These are phyloP conservation scores for Pyrocephalus nanus DNA, from an alignment of 2,797 vertebrate species.

Conservation along the genomic window DNA sequence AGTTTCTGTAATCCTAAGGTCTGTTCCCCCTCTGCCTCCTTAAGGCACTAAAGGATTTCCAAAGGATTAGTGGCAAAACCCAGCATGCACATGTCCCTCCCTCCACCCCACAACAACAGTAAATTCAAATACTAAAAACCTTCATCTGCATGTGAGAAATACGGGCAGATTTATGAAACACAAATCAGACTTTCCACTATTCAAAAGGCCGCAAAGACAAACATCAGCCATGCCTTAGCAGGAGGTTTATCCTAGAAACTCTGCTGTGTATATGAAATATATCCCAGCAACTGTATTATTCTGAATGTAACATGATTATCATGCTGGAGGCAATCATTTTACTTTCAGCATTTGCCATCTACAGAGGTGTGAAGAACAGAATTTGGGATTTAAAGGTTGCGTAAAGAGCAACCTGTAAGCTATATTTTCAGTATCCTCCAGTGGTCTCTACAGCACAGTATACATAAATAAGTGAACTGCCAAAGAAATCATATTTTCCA, in stretches of 20 bases:
- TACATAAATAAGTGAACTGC: not conserved
- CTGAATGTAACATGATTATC: not conserved
- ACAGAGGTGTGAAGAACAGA: not conserved
- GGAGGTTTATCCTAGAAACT: not conserved
- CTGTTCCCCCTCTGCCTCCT: constrained; percentile 34
- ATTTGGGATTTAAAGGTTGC: not conserved
- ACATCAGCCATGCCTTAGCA: not conserved
- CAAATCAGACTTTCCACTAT: not conserved
- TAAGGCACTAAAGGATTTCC: constrained; percentile 71
- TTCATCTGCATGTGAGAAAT: not conserved
- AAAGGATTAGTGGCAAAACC: constrained; percentile 42
- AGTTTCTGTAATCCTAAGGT: constrained; percentile 8
- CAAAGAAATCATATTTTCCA: not conserved
- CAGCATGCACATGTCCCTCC: not conserved
- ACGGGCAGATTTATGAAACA: not conserved
- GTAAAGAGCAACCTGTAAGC: not conserved
- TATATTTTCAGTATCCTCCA: not conserved
- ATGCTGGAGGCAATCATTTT: not conserved
- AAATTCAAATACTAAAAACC: not conserved
- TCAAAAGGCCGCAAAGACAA: not conserved
- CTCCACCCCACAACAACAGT: not conserved
- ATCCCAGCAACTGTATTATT: not conserved
- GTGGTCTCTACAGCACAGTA: not conserved
- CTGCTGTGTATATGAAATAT: not conserved
- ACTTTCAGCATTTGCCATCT: not conserved